phyloP scores from a whole-genome alignment of 2,113 vertebrate species.

The Marmota monax region DNA sequence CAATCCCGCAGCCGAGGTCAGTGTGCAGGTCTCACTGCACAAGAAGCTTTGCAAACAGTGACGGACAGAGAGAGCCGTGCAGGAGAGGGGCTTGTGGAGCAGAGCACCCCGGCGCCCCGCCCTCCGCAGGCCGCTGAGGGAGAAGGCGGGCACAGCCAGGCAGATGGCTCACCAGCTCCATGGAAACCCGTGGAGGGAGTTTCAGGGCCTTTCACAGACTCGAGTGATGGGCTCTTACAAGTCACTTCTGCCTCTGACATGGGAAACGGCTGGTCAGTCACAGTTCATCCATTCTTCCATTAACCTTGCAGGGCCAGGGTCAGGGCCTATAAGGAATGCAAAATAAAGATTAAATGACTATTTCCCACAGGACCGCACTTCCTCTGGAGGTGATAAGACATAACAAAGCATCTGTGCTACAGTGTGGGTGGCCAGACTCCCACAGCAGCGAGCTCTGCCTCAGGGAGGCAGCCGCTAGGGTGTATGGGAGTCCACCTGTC shows the following conservation, averaged over 20 bases:
- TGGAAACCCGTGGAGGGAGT: neutral
- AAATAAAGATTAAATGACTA: neutral
- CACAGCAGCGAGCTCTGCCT: neutral
- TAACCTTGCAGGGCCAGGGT: neutral
- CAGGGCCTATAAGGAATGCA: neutral
- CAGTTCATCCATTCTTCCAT: neutral
- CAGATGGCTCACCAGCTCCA: neutral
- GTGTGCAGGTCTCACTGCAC: neutral
- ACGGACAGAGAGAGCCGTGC: neutral
- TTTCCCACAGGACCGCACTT: neutral
- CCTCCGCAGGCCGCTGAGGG: too few species aligned
- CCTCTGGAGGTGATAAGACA: neutral
- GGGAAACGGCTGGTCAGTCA: too few species aligned
- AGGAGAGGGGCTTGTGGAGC: neutral
- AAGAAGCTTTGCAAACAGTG: neutral
- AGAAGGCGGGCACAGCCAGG: neutral
- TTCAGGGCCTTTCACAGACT: neutral
- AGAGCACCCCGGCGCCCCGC: neutral
- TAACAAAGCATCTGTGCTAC: too few species aligned
- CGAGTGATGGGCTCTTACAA: neutral
- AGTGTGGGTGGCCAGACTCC: neutral
- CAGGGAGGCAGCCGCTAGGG: neutral
- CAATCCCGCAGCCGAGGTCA: too few species aligned
- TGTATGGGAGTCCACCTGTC: accelerated
- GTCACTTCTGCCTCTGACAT: neutral